Evolutionary conservation across 2,113 vertebrate species (phyloP).

Genomic region (Gymnorhina tibicen): DNA sequence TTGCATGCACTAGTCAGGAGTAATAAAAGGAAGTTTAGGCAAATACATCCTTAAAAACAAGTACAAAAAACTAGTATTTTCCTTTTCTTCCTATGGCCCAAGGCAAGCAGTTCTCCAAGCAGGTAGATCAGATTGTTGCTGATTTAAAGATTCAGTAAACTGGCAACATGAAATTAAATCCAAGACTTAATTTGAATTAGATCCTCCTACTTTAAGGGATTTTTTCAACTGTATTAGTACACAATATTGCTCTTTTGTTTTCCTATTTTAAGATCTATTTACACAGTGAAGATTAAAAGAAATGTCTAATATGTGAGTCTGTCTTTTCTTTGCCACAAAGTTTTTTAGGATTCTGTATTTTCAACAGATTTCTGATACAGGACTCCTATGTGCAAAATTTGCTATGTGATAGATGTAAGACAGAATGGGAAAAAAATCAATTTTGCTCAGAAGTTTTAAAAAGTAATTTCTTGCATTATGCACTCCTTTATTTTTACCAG

Average conservation of each 20-base stretch:
- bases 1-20: slow-evolving; percentile 43
- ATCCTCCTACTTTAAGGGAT: not conserved
- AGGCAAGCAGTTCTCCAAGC: not conserved
- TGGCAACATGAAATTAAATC: not conserved
- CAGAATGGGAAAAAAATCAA: not conserved
- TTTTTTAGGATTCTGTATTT: not conserved
- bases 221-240: not conserved
- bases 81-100: not conserved
- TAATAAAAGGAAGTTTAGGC: not conserved
- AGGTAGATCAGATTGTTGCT: not conserved
- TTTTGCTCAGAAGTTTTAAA: not conserved
- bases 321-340: not conserved
- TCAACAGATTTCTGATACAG: not conserved
- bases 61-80: not conserved
- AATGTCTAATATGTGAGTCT: not conserved
- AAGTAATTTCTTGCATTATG: not conserved
- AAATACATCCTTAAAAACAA: not conserved
- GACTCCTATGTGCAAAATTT: not conserved
- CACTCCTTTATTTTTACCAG: not conserved
- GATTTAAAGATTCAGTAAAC: not conserved
- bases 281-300: not conserved
- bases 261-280: not conserved
- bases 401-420: not conserved
- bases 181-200: not conserved
- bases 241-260: not conserved